Evolutionary conservation across 2,888 invertebrate genomes (phyloP).

Genomic region (Drosophila demipolita): DNA sequence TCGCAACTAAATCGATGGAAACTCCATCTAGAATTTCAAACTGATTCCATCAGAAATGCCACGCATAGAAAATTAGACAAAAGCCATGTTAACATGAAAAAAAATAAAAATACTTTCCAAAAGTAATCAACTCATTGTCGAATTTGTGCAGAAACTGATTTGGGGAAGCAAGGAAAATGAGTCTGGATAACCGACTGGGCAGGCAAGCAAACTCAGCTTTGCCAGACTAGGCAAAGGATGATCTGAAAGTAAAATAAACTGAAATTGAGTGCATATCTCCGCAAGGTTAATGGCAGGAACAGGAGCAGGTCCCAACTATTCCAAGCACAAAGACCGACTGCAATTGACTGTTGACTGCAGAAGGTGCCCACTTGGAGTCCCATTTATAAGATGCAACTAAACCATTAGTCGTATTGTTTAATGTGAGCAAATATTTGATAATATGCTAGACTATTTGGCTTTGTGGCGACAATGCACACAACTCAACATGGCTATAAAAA

Average conservation of each 20-base stretch:
- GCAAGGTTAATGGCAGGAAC: conserved; percentile 13
- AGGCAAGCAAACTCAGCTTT: conserved; percentile 62
- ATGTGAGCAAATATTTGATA: conserved; percentile 45
- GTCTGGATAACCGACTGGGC: neutral
- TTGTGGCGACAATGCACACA: conserved; percentile 18
- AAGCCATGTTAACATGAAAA: neutral
- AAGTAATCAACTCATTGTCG: neutral
- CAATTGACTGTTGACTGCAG: conserved; percentile 19
- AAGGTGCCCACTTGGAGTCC: neutral
- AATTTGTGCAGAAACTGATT: conserved; percentile 4
- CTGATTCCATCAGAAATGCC: neutral
- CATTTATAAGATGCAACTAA: neutral
- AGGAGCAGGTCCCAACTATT: conserved; percentile 38
- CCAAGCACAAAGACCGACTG: conserved; percentile 32
- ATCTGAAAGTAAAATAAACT: conserved; percentile 73
- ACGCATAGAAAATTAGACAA: neutral
- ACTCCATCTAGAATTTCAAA: neutral
- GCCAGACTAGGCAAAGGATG: conserved; percentile 56
- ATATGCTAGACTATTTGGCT: conserved; percentile 27
- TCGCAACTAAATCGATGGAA: conserved; percentile 13
- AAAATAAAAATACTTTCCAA: neutral
- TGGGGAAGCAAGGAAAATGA: neutral
- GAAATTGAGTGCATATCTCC: conserved; percentile 65
- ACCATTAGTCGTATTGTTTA: conserved; percentile 25
- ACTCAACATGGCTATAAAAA: conserved; percentile 7